Evolutionary conservation across 2,888 invertebrate species (phyloP), one percentile per base, ranked within the genome.

Genomic region (Blastobasis lacticolella): DNA sequence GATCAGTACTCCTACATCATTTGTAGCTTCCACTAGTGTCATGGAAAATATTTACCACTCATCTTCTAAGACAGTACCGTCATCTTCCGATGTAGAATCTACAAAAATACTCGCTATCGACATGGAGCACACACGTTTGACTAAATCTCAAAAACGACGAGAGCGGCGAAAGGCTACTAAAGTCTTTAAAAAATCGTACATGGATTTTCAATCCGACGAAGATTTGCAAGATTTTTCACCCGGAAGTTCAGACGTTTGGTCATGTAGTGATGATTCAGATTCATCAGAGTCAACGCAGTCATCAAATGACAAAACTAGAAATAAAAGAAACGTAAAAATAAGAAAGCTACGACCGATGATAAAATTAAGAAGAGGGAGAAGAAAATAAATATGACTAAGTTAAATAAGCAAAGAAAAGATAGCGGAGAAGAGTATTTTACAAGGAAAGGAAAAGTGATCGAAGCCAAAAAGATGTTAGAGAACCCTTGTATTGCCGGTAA

Each of bases 401-500:
- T 6, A 40, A 40, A 40, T 8, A 40, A 40, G 40, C 5, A 6
- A 6, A 6, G 5, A 40, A 40, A 40, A 8, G 40, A 40, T 40
- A 40, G 8, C 5, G 40, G 40, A 6, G 5, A 6, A 40, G 40
- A 40, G 8, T 40, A 40, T 40, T 6, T 6, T 5, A 40, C 40
- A 40, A 40, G 40, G 8, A 40, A 40, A 40, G 44, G 40, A 40
- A 40, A 6, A 40, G 5, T 40, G 6, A 5, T 8, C 8, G 6
- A 40, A 8, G 5, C 40, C 40, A 40, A 8, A 40, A 40, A 40
- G 40, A 40, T 8, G 40, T 8, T 6, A 40, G 40, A 48, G 23
- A 58, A 58, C 42, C 51, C 55, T 8, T 57, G 54, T 44, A 5
- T 43, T 5, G 49, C 36, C n/a, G 49, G 50, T 40, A 54, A 52